Conservation (phyloP, 2,113 vertebrate species). For the Puntigrus tetrazona region DNA sequence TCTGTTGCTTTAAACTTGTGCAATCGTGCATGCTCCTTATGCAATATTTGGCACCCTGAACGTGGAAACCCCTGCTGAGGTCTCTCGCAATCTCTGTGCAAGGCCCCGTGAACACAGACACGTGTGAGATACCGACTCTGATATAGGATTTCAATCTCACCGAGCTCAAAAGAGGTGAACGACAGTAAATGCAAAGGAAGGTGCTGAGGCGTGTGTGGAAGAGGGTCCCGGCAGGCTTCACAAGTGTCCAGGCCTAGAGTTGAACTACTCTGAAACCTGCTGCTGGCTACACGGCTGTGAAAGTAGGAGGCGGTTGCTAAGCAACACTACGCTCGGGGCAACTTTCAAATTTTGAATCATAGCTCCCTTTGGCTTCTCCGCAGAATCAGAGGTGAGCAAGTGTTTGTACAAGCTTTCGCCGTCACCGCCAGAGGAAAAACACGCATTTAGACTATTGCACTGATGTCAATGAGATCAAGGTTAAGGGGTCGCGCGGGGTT, state of each 20-base stretch:
- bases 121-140: not conserved
- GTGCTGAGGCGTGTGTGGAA: slow-evolving; percentile 5
- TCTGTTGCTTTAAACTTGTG: slow-evolving; percentile 1
- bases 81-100: not conserved
- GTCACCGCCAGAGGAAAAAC: slow-evolving; percentile 15
- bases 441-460: slow-evolving; percentile 5
- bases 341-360: slow-evolving; percentile 30
- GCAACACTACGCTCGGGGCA: slow-evolving; percentile 40
- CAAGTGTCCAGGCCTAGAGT: slow-evolving; percentile 10
- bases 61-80: not conserved
- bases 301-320: slow-evolving; percentile 50
- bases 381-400: slow-evolving; percentile 20
- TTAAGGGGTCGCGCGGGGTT: not conserved
- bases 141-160: not conserved
- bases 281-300: not conserved
- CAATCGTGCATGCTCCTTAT: not conserved
- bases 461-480: not conserved
- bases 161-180: not conserved
- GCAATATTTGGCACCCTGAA: not conserved
- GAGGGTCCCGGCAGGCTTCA: slow-evolving; percentile 23
- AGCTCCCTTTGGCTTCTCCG: slow-evolving; percentile 33
- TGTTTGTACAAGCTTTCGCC: slow-evolving; percentile 24
- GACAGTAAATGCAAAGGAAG: not conserved
- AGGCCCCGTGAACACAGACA: too few relatives aligned
- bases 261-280: not conserved